Conservation (phyloP, 2,888 invertebrate species). For the Drosophila atroscutellata region DNA sequence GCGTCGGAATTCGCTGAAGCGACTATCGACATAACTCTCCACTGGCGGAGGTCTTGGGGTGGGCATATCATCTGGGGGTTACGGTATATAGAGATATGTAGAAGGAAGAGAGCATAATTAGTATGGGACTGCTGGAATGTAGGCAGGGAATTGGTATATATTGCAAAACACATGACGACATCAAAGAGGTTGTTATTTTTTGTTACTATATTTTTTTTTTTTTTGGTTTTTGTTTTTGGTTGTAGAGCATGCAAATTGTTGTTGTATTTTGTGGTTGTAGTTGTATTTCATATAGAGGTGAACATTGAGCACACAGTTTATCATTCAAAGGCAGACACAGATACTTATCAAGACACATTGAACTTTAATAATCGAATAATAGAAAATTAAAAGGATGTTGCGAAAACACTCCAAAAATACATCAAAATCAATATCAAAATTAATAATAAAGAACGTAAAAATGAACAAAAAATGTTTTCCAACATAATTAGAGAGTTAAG, state of each 20-base stretch:
- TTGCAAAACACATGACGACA: slow-evolving; percentile 62
- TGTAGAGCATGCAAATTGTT: slow-evolving; percentile 80
- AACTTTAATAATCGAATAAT: slow-evolving; percentile 40
- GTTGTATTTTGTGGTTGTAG: slow-evolving; percentile 69
- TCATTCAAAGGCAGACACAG: slow-evolving; percentile 81
- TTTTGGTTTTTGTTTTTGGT: slow-evolving; percentile 35
- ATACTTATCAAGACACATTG: slow-evolving; percentile 84
- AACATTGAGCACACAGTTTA: slow-evolving; percentile 71
- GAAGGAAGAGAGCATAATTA: slow-evolving; percentile 31
- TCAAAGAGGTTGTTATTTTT: slow-evolving; percentile 59
- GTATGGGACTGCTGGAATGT: slow-evolving; percentile 35
- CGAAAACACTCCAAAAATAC: slow-evolving; percentile 70
- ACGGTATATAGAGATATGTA: slow-evolving; percentile 2
- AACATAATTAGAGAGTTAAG: slow-evolving; percentile 27
- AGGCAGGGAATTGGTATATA: slow-evolving; percentile 5
- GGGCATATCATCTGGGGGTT: slow-evolving; percentile 82
- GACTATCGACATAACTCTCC: slow-evolving; percentile 83
- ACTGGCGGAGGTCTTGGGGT: slow-evolving; percentile 83
- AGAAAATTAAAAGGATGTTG: slow-evolving; percentile 59
- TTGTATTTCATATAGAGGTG: slow-evolving; percentile 62
- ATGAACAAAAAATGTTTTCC: neutral
- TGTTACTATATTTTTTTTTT: slow-evolving; percentile 26
- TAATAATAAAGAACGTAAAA: slow-evolving; percentile 1
- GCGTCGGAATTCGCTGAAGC: slow-evolving; percentile 86
- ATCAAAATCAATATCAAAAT: slow-evolving; percentile 14